A percentile compares a stretch with the other conserved stretches of the same genome.
Evolutionary conservation across 2,797 vertebrate genomes (phyloP).

Genomic region (Catharus ustulatus): DNA sequence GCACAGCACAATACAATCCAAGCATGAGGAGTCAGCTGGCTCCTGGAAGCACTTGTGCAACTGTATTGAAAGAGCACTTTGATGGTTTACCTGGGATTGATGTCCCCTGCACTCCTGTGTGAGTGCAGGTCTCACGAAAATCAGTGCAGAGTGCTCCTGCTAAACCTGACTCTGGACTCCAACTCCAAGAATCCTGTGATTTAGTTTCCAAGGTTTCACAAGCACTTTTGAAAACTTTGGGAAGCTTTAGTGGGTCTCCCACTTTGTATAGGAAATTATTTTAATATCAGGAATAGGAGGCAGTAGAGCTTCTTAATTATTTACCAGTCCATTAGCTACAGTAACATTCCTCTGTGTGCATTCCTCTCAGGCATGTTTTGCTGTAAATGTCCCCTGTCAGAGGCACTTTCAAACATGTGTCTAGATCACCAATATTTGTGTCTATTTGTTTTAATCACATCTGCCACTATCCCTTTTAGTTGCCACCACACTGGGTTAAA

Average conservation of each 20-base stretch:
- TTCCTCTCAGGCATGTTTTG: not conserved
- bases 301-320: not conserved
- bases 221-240: not conserved
- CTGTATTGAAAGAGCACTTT: not conserved
- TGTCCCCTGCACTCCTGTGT: not conserved
- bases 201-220: not conserved
- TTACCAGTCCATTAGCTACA: not conserved
- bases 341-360: not conserved
- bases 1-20: not conserved
- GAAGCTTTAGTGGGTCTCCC: not conserved
- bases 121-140: not conserved
- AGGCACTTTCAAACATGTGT: not conserved
- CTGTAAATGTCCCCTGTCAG: not conserved
- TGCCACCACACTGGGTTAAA: not conserved
- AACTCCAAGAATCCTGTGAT: not conserved
- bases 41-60: rapidly evolving
- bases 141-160: not conserved
- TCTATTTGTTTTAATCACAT: not conserved
- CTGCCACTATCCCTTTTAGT: not conserved
- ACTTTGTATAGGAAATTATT: not conserved
- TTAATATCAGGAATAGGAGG: not conserved
- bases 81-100: not conserved
- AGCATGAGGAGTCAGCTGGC: not conserved
- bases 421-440: not conserved
- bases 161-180: not conserved